Percentiles rank a stretch among this genome's conserved stretches.
phyloP scores from a whole-genome alignment of 1,140 invertebrate genomes.

The Hyles euphorbiae region DNA sequence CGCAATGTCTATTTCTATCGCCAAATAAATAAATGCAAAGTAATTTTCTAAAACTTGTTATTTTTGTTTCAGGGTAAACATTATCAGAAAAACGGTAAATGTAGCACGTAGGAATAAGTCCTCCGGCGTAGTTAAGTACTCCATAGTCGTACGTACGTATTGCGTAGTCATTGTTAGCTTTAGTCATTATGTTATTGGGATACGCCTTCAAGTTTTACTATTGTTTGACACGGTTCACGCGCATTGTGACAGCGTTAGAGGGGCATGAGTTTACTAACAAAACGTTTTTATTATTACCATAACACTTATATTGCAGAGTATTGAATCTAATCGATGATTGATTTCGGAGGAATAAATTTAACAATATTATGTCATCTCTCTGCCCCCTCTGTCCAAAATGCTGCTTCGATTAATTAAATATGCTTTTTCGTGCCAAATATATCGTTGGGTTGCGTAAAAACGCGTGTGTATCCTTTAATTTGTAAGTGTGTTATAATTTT shows the following conservation, averaged over 20 bases:
- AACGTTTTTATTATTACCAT: too few relatives aligned
- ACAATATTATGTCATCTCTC: too few relatives aligned
- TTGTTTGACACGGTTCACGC: conserved; percentile 6
- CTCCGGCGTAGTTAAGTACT: conserved; percentile 29
- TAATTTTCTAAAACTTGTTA: too few relatives aligned
- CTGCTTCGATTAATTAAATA: too few relatives aligned
- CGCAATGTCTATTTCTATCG: too few relatives aligned
- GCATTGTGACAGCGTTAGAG: neutral
- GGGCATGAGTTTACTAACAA: too few relatives aligned
- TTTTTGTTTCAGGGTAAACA: conserved; percentile 51
- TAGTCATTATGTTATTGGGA: conserved; percentile 37
- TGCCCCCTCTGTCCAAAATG: too few relatives aligned
- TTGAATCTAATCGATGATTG: neutral
- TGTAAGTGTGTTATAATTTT: conserved; percentile 1
- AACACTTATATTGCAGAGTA: too few relatives aligned
- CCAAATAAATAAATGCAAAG: too few relatives aligned
- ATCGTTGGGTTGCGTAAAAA: neutral
- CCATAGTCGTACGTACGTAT: conserved; percentile 31
- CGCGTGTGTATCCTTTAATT: conserved; percentile 1
- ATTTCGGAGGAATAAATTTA: neutral
- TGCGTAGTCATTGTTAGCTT: conserved; percentile 65
- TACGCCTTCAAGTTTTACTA: neutral
- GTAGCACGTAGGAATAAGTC: conserved; percentile 34
- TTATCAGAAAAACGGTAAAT: conserved; percentile 32
- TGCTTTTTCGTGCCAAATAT: conserved; percentile 5